Evolutionary conservation across 2,888 invertebrate species (phyloP), one percentile per base, ranked within the genome.

Genomic region (Lepetodrilus schrolli): DNA sequence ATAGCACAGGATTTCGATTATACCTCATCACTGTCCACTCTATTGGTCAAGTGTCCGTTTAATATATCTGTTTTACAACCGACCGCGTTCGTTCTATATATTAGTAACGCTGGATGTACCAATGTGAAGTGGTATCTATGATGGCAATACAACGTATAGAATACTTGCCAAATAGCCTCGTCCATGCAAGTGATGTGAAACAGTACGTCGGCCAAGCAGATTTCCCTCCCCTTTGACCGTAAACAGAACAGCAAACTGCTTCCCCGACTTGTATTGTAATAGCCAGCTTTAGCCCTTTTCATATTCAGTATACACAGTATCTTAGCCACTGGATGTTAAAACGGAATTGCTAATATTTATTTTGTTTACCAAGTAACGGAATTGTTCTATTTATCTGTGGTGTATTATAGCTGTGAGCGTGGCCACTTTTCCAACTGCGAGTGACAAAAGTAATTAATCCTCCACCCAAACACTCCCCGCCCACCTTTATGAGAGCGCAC

Each of bases 391-490:
- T n/a, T n/a, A n/a, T n/a, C n/a, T n/a, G n/a, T n/a, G n/a, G n/a
- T n/a, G n/a, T n/a, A n/a, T n/a, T n/a, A n/a, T n/a, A n/a, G n/a
- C n/a, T n/a, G n/a, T n/a, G n/a, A n/a, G n/a, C n/a, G n/a, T n/a
- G n/a, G n/a, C n/a, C n/a, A n/a, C n/a, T n/a, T n/a, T n/a, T n/a
- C n/a, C 30, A n/a, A 30, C 30, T 34, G 30, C 30, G 58, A 58
- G 58, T 58, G 58, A 58, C 58, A 58, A 58, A 58, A 17, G 30
- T 58, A 58, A 58, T 58, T 58, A 58, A 58, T 58, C 58, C 26
- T 17, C 58, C 30, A 23, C 30, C 51, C 30, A 58, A 58, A 58
- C 58, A 58, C 10, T 43, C 58, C 23, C 58, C 58, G 58, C 58
- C 58, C 58, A 58, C 58, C 17, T 30, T 48, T 13, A 17, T 50